Evolutionary conservation across 2,113 vertebrate genomes (phyloP), one percentile per base, ranked within the genome.

Genomic region (Platysternon megacephalum): DNA sequence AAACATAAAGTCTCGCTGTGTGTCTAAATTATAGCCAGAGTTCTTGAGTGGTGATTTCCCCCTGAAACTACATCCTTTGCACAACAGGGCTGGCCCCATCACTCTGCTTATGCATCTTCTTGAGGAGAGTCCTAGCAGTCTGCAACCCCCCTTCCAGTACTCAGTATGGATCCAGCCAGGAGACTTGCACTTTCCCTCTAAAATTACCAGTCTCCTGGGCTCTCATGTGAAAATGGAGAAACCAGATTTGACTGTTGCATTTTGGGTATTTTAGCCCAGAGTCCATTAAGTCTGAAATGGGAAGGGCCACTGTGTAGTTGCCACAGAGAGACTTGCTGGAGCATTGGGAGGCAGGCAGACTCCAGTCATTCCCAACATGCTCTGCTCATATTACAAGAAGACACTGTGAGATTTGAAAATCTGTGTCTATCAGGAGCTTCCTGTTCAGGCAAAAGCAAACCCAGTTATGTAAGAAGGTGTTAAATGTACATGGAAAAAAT

Each of bases 401-500:
- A 46, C 84, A 94, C 65, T 95, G 81, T 81, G 89, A 92, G 94
- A 86, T 76, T 83, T 81, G 89, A 95, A 97, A 95, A n/a, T 65
- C 87, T 84, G 6, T 29, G 2, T 91, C 89, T 94, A 81, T 83
- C 88, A 93, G 93, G 96, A 95, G 85, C 24, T 92, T 92, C 82
- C 91, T 35, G 14, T 94, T 95, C 94, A 92, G 95, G 97, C 93
- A 96, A 97, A 97, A 96, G 91, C 90, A 91, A 91, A 88, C 82
- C 92, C 92, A 94, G 95, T 94, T 97, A 85, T 82, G 88, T 97
- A 97, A 97, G 95, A 95, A 94, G 96, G 96, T 96, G 90, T 94
- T 86, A 97, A 97, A 94, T 93, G 87, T 95, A 76, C 89, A 52
- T 0, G 78, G 94, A 96, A 97, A 97, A 95, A 93, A 35, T 9